These are phyloP conservation scores for Synanthedon tipuliformis DNA, from an alignment of 2,888 invertebrate species.

Conservation along the genomic window DNA sequence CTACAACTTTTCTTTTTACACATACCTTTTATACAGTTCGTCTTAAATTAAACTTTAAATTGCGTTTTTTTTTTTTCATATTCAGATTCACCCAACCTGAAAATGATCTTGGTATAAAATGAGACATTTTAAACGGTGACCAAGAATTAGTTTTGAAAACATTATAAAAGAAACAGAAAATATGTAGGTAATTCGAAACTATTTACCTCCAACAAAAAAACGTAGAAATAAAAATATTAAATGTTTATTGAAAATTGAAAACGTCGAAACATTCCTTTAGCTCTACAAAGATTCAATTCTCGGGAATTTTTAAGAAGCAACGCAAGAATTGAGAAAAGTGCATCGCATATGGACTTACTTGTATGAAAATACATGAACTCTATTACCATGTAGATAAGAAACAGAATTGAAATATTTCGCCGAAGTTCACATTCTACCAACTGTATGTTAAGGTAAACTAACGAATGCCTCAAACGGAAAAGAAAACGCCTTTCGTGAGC, in stretches of 20 bases:
- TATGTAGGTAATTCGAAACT: no score
- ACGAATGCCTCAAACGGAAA: background rate
- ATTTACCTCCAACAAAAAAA: no score
- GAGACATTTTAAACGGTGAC: no score
- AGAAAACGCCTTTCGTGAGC: slow-evolving; percentile 3
- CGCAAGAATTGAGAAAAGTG: background rate
- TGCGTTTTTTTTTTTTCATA: no score
- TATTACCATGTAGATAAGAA: background rate
- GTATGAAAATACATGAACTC: background rate
- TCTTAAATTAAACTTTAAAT: background rate
- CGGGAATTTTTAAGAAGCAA: background rate
- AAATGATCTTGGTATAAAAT: no score
- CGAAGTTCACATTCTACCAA: background rate
- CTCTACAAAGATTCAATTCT: background rate
- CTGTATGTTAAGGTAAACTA: background rate
- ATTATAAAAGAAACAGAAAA: no score
- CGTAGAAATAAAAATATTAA: no score
- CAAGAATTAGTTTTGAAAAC: no score
- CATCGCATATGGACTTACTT: background rate
- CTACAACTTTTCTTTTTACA: slow-evolving; percentile 4
- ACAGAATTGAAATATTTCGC: background rate
- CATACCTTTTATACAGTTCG: background rate
- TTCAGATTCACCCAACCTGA: no score
- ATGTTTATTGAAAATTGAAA: no score
- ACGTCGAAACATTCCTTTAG: no score